Evolutionary conservation across 2,113 vertebrate species (phyloP).

Genomic region (Myotis davidii): DNA sequence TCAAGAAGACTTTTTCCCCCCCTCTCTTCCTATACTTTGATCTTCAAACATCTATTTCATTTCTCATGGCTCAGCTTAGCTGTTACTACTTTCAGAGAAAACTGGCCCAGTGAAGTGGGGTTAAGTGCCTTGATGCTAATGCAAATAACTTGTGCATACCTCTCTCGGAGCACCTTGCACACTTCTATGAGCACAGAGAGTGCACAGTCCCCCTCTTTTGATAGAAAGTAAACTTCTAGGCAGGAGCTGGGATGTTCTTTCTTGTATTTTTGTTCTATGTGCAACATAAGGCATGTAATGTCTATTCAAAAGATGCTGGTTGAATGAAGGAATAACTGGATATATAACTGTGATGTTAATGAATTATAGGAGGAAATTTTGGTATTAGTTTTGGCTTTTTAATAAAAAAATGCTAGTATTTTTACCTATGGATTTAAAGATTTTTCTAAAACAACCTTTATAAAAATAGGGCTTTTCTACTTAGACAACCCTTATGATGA

Average conservation of each 20-base stretch:
- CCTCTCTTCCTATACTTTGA: neutral
- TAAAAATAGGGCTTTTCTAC: conserved; percentile 2
- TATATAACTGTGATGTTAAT: neutral
- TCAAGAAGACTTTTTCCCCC: neutral
- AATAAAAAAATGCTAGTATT: conserved; percentile 9
- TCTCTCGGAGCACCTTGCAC: neutral
- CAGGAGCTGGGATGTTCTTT: neutral
- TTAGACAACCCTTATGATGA: conserved; percentile 9
- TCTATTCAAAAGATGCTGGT: neutral
- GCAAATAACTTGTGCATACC: neutral
- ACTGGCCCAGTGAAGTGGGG: neutral
- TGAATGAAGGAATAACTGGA: neutral
- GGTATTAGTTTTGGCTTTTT: neutral
- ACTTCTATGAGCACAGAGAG: neutral
- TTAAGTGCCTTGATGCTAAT: neutral
- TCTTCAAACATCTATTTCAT: neutral
- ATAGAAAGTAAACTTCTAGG: neutral
- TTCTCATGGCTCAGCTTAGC: neutral
- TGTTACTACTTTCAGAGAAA: neutral
- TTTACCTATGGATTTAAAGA: neutral
- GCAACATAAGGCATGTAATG: neutral
- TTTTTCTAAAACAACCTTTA: conserved; percentile 46
- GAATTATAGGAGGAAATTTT: neutral
- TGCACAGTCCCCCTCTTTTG: neutral
- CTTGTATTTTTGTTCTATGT: neutral